Conservation (phyloP, 2,797 vertebrate species). For the Peromyscus attwateri region DNA sequence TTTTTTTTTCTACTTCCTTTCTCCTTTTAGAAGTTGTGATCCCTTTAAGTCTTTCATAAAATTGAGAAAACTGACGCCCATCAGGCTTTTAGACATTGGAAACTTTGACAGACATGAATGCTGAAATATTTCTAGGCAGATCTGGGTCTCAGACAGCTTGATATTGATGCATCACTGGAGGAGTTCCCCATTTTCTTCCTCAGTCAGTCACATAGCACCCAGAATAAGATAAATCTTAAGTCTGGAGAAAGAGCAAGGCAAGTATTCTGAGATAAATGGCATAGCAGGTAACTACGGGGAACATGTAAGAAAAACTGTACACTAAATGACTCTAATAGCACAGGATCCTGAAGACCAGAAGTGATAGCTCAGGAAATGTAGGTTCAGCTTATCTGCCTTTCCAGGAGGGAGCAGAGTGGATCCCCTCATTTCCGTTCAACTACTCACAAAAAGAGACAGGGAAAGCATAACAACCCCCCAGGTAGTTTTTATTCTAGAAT, state of each 20-base stretch:
- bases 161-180: slow-evolving; percentile 21
- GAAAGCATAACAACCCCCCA: not conserved
- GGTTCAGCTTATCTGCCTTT: not conserved
- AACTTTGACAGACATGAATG: not conserved
- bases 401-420: not conserved
- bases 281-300: not conserved
- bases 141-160: slow-evolving; percentile 13
- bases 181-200: slow-evolving; percentile 37
- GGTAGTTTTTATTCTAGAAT: not conserved
- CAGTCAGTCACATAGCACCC: slow-evolving; percentile 12
- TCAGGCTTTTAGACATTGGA: not conserved
- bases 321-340: not conserved
- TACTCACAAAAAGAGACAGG: not conserved
- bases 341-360: not conserved
- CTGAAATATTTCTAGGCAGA: slow-evolving; percentile 40
- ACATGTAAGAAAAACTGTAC: not conserved
- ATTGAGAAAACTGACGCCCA: not conserved
- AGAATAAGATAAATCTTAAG: slow-evolving; percentile 35
- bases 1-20: not conserved
- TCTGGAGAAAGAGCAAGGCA: slow-evolving; percentile 20
- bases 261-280: slow-evolving; percentile 38
- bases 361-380: not conserved
- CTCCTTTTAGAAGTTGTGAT: not conserved
- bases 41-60: not conserved
- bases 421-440: not conserved